Percentiles rank a stretch among this genome's conserved stretches.
phyloP scores from a whole-genome alignment of 2,113 vertebrate genomes.

The Archilochus colubris region DNA sequence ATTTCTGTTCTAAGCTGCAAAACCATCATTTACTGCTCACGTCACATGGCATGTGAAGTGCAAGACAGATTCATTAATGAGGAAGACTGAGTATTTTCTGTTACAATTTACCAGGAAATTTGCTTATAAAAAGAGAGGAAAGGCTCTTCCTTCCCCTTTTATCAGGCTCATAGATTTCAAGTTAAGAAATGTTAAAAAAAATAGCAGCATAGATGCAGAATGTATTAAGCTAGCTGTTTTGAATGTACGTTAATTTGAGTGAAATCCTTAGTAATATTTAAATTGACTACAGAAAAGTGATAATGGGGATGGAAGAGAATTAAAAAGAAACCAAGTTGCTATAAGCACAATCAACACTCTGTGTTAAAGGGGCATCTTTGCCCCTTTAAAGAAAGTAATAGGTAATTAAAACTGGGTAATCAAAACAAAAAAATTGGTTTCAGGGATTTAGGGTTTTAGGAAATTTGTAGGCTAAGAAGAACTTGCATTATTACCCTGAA shows the following conservation, averaged over 20 bases:
- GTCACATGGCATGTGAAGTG: neutral
- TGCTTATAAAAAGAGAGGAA: constrained; percentile 36
- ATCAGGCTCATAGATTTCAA: constrained; percentile 6
- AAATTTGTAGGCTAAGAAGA: neutral
- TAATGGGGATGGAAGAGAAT: constrained; percentile 7
- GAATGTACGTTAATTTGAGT: constrained; percentile 55
- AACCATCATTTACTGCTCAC: constrained; percentile 23
- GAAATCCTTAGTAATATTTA: constrained; percentile 50
- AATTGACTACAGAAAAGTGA: constrained; percentile 19
- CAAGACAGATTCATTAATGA: constrained; percentile 20
- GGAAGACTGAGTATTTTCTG: constrained; percentile 40
- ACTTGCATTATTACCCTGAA: neutral
- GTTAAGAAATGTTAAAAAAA: constrained; percentile 54
- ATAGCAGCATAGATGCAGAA: neutral
- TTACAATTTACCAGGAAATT: constrained; percentile 38
- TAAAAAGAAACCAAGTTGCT: constrained; percentile 5
- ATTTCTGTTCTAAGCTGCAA: constrained; percentile 36
- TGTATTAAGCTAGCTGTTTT: constrained; percentile 52
- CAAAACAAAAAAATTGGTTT: neutral
- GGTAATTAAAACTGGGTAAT: neutral
- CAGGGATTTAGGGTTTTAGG: neutral
- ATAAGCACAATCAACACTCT: neutral
- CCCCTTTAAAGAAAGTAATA: neutral
- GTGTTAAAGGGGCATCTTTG: neutral
- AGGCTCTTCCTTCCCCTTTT: constrained; percentile 30